Conservation (phyloP, 2,888 invertebrate genomes). For the Priocnemis perturbator region DNA sequence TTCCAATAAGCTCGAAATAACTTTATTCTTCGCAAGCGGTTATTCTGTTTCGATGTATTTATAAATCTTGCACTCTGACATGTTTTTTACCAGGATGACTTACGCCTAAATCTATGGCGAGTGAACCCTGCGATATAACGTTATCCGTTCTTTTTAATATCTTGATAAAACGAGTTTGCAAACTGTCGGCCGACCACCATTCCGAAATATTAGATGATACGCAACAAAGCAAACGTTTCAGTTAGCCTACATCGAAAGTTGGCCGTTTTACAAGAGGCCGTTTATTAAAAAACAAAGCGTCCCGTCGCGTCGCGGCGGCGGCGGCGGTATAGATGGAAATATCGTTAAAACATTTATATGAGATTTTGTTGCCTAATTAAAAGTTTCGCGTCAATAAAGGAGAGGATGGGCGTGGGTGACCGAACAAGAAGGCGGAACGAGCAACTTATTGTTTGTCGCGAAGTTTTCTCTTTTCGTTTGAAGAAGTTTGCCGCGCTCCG, state of each 20-base stretch:
- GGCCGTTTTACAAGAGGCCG: too few relatives aligned
- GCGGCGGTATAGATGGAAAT: not conserved
- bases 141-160: too few relatives aligned
- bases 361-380: constrained; percentile 18
- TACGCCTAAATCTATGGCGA: too few relatives aligned
- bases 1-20: constrained; percentile 13
- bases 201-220: too few relatives aligned
- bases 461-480: constrained; percentile 7
- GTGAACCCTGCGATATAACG: too few relatives aligned
- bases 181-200: not conserved
- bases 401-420: not conserved
- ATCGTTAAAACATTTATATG: constrained; percentile 19
- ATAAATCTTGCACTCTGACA: too few relatives aligned
- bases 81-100: too few relatives aligned
- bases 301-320: too few relatives aligned
- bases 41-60: too few relatives aligned
- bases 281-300: too few relatives aligned
- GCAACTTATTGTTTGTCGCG: constrained; percentile 10
- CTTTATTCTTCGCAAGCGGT: not conserved
- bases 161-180: too few relatives aligned
- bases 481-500: not conserved
- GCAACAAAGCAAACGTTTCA: not conserved
- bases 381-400: constrained; percentile 15
- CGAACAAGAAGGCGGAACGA: not conserved
- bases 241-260: too few relatives aligned